phyloP scores from a whole-genome alignment of 2,113 vertebrate species.

The Sula dactylatra region DNA sequence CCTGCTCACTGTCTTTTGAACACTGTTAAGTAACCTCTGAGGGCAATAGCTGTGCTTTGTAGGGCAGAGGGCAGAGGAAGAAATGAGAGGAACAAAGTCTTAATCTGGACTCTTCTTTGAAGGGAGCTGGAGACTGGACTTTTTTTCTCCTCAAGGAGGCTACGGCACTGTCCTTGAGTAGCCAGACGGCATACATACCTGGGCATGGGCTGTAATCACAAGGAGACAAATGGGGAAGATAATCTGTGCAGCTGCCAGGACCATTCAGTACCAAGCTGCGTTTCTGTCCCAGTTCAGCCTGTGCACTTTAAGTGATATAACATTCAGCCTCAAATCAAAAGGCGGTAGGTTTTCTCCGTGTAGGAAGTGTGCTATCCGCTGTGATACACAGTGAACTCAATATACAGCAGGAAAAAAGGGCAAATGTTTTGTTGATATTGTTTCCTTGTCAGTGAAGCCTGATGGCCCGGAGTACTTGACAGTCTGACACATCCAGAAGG shows the following conservation, averaged over 20 bases:
- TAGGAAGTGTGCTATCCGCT: neutral
- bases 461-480: neutral
- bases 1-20: neutral
- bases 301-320: neutral
- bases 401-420: neutral
- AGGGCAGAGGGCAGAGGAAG: neutral
- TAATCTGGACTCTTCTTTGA: neutral
- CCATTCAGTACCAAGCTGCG: fast-evolving
- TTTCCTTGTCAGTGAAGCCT: slow-evolving; percentile 43
- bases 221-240: neutral
- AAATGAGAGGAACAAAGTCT: neutral
- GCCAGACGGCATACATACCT: neutral
- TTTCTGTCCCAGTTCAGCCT: neutral
- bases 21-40: neutral
- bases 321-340: neutral
- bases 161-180: neutral
- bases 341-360: neutral
- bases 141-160: neutral
- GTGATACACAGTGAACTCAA: neutral
- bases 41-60: neutral
- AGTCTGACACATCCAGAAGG: slow-evolving; percentile 64
- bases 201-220: neutral
- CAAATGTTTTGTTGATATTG: slow-evolving; percentile 25
- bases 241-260: neutral
- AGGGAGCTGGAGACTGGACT: neutral